Evolutionary conservation across 2,113 vertebrate genomes (phyloP), one percentile per base, ranked within the genome.

Genomic region (Charadrius vociferus): DNA sequence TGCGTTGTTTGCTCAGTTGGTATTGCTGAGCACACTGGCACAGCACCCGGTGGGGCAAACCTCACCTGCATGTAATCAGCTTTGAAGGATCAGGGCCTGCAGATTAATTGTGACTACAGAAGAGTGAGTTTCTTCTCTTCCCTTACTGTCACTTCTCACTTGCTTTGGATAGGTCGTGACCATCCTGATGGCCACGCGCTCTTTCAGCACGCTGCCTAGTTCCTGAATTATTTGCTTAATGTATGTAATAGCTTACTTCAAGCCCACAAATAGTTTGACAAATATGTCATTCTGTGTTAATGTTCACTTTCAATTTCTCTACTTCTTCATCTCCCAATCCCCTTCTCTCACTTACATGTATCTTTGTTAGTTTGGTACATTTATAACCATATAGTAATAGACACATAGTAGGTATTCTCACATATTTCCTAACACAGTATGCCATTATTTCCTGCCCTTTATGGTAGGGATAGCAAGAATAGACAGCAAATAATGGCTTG

Each of bases 61-160:
- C 34, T 68, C 1, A 1, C 5, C 26, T n/a, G 27, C 0, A 0
- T 29, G 49, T 16, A 4, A 55, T 50, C 17, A 23, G 37, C 59
- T 75, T 24, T 26, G 43, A 52, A 59, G 49, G 30, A n/a, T 53
- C 13, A 30, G 56, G 45, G 12, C 23, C 12, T 36, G 16, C 15
- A 7, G 41, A 32, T 45, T 22, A n/a, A 45, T 27, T 16, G 19
- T 63, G 43, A n/a, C 22, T 45, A 6, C 10, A 9, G 32, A 72
- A 61, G 58, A 61, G 5, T 1, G 18, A 65, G 23, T 55, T 53
- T 14, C 21, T 61, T 47, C n/a, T 79, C 70, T 78, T 12, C 29
- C 63, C 18, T 45, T 67, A 14, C 30, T 7, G 39, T 26, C 30
- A 1, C 8, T 43, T 75, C 37, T 43, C 5, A 4, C 32, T 21